Percentiles rank a stretch among this genome's conserved stretches.
These are phyloP conservation scores for Tenodera sinensis DNA, from an alignment of 2,888 invertebrate genomes.

Conservation along the genomic window DNA sequence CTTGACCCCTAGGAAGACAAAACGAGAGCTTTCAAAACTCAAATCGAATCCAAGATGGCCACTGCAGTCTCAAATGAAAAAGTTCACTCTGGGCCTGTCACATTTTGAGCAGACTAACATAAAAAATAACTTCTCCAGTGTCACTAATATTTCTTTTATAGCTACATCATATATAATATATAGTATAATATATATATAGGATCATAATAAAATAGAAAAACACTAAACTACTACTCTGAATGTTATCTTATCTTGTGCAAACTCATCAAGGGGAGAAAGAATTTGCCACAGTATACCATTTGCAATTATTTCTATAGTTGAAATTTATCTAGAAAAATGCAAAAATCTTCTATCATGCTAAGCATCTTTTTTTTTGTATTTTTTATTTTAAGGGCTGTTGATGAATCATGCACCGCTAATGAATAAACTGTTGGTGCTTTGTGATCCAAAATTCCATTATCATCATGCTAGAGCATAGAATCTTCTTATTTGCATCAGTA, in stretches of 20 bases:
- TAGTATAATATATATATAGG: constrained; percentile 38
- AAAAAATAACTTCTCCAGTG: constrained; percentile 37
- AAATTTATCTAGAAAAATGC: constrained; percentile 34
- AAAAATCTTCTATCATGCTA: constrained; percentile 33
- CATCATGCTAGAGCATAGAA: not conserved
- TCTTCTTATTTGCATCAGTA: not conserved
- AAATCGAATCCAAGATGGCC: constrained; percentile 29
- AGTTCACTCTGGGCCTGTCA: constrained; percentile 26
- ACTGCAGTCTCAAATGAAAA: constrained; percentile 30
- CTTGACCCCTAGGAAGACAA: constrained; percentile 30
- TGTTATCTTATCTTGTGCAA: constrained; percentile 34
- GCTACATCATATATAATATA: constrained; percentile 38
- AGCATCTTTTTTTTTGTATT: constrained; percentile 22
- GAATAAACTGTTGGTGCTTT: not conserved
- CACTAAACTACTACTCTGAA: constrained; percentile 34
- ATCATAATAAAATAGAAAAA: constrained; percentile 41
- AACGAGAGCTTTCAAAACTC: constrained; percentile 29
- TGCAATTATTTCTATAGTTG: constrained; percentile 31
- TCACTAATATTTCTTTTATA: constrained; percentile 35
- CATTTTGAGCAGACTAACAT: constrained; percentile 39
- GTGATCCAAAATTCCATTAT: not conserved
- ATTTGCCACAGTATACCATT: constrained; percentile 34
- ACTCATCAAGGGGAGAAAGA: constrained; percentile 34
- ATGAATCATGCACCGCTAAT: constrained; percentile 23
- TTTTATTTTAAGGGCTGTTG: constrained; percentile 21